Evolutionary conservation across 2,888 invertebrate genomes (phyloP).

Genomic region (Nephrotoma guestfalica): DNA sequence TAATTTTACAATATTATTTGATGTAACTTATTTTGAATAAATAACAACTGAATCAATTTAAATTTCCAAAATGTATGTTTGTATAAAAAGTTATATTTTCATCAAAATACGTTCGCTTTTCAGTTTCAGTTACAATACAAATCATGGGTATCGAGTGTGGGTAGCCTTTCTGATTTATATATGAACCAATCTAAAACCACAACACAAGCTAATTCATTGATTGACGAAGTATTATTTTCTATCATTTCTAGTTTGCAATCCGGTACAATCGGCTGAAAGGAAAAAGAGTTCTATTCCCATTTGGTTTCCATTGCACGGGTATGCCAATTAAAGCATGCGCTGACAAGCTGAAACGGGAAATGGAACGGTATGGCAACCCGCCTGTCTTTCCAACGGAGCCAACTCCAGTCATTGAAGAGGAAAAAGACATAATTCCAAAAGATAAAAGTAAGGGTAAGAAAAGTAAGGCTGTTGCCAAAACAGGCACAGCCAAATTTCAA

Average conservation of each 20-base stretch:
- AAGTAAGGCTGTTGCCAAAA: conserved; percentile 89
- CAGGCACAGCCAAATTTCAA: conserved; percentile 79
- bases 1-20: not conserved
- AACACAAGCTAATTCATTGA: too few species aligned
- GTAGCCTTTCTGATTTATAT: too few species aligned
- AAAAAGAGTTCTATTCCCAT: conserved; percentile 83
- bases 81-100: too few species aligned
- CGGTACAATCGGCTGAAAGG: conserved; percentile 89
- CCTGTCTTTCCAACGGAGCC: conserved; percentile 67
- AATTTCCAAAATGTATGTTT: too few species aligned
- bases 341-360: conserved; percentile 89
- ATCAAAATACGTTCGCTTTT: too few species aligned
- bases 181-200: too few species aligned
- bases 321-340: conserved; percentile 99
- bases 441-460: conserved; percentile 89
- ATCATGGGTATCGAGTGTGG: too few species aligned
- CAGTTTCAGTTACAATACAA: too few species aligned
- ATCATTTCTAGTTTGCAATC: conserved; percentile 58
- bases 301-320: conserved; percentile 97
- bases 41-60: not conserved
- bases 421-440: conserved; percentile 49
- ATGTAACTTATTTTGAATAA: not conserved
- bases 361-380: conserved; percentile 82
- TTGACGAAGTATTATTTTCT: conserved; percentile 1
- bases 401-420: conserved; percentile 32